Percentiles rank a stretch among this genome's conserved stretches.
Conservation (phyloP, 2,888 invertebrate species). For the Leucoma salicis region DNA sequence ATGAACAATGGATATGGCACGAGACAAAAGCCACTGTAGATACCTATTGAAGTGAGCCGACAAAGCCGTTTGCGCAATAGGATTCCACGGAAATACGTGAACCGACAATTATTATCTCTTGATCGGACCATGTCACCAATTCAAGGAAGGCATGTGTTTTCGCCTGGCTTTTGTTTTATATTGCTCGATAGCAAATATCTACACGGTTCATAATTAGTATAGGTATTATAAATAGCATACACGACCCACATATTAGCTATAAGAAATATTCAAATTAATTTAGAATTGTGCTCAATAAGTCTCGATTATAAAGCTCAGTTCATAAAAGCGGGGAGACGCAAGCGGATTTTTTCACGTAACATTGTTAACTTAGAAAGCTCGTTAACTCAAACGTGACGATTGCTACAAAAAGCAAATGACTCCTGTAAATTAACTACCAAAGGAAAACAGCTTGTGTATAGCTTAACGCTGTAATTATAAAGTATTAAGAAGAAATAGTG, state of each 20-base stretch:
- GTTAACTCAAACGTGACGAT: constrained; percentile 77
- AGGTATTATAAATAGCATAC: too few species aligned
- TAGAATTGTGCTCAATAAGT: constrained; percentile 23
- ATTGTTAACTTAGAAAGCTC: constrained; percentile 75
- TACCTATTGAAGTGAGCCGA: constrained; percentile 71
- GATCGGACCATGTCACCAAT: constrained; percentile 69
- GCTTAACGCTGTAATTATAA: constrained; percentile 18
- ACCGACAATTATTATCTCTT: constrained; percentile 78
- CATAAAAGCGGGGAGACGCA: constrained; percentile 34
- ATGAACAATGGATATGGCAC: constrained; percentile 76
- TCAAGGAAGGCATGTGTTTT: constrained; percentile 57
- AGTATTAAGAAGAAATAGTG: constrained; percentile 22
- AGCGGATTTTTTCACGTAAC: constrained; percentile 75
- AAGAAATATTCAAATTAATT: constrained; percentile 30
- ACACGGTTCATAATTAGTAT: constrained; percentile 15
- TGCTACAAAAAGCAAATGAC: constrained; percentile 61
- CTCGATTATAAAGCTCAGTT: constrained; percentile 33
- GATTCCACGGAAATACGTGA: constrained; percentile 78
- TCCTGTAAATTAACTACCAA: constrained; percentile 61
- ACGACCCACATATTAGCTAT: constrained; percentile 13
- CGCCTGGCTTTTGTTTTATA: constrained; percentile 40
- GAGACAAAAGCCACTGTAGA: constrained; percentile 72
- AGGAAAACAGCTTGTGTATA: constrained; percentile 52
- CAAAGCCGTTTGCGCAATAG: constrained; percentile 80
- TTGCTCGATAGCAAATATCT: constrained; percentile 14